Conservation (phyloP, 2,113 vertebrate species). For the human (Homo sapiens) region GRCh38 chr5:2222501-2223000, state of each 20-base stretch:
- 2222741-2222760: conserved; percentile 89
- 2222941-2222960: conserved; percentile 93
- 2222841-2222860: conserved; percentile 96
- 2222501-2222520: not conserved
- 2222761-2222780: conserved; percentile 91
- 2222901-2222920: conserved; percentile 94
- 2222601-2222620: conserved; percentile 73
- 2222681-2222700: conserved; percentile 91
- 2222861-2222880: conserved; percentile 94
- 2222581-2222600: conserved; percentile 68
- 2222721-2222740: conserved; percentile 88
- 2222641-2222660: conserved; percentile 81
- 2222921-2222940: conserved; percentile 97
- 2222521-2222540: not conserved
- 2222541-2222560: not conserved
- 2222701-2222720: conserved; percentile 90
- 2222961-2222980: conserved; percentile 89
- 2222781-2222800: conserved; percentile 89
- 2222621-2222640: conserved; percentile 81
- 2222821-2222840: conserved; percentile 95
- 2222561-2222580: conserved; percentile 75
- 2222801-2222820: conserved; percentile 93
- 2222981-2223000: conserved; percentile 89
- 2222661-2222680: conserved; percentile 89
- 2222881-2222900: conserved; percentile 94